These are phyloP conservation scores for Endotricha flammealis DNA, from an alignment of 2,888 invertebrate species.

Conservation along the genomic window DNA sequence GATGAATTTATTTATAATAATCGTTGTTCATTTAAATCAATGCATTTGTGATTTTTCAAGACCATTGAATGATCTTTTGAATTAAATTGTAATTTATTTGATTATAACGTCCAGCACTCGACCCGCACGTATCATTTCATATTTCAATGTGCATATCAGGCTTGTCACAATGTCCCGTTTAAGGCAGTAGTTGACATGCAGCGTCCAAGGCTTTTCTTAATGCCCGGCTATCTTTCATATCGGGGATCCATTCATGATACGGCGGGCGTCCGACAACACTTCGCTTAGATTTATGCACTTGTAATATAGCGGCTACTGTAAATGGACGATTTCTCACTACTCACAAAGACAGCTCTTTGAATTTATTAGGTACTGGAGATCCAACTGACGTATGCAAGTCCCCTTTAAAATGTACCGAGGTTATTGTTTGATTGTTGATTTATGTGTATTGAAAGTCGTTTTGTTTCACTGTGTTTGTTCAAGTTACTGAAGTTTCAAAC, in stretches of 20 bases:
- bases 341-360: slow-evolving; percentile 59
- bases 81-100: slow-evolving; percentile 12
- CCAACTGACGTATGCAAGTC: slow-evolving; percentile 49
- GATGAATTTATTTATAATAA: slow-evolving; percentile 54
- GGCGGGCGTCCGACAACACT: slow-evolving; percentile 53
- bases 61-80: slow-evolving; percentile 9
- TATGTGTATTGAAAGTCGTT: slow-evolving; percentile 30
- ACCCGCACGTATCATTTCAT: slow-evolving; percentile 52
- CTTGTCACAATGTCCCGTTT: slow-evolving; percentile 66
- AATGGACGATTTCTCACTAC: slow-evolving; percentile 70
- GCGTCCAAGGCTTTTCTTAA: slow-evolving; percentile 39
- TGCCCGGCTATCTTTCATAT: slow-evolving; percentile 65
- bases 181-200: slow-evolving; percentile 45
- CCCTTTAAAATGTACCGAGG: slow-evolving; percentile 47
- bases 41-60: slow-evolving; percentile 12
- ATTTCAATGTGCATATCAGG: slow-evolving; percentile 68
- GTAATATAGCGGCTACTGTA: slow-evolving; percentile 68
- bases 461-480: slow-evolving; percentile 1
- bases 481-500: not conserved
- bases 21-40: slow-evolving; percentile 24
- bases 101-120: slow-evolving; percentile 22
- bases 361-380: slow-evolving; percentile 59
- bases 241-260: slow-evolving; percentile 53
- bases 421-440: slow-evolving; percentile 64
- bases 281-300: slow-evolving; percentile 67